Percentiles rank a stretch among this genome's conserved stretches.
These are phyloP conservation scores for Pedetes capensis DNA, from an alignment of 2,113 vertebrate species.

Conservation along the genomic window DNA sequence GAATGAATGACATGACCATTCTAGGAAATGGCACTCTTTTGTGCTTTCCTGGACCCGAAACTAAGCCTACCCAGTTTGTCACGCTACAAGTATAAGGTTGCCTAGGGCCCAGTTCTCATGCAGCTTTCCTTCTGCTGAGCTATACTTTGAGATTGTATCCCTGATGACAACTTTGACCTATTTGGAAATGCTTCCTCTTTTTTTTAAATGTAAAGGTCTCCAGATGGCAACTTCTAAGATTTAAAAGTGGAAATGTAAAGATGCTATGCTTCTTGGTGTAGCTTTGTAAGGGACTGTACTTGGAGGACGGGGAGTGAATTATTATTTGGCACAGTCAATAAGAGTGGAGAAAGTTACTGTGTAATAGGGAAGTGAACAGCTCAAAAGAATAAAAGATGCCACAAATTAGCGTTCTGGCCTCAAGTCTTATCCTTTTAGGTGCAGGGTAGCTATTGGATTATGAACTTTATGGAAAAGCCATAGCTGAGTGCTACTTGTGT, in stretches of 20 bases:
- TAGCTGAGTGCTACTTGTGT: background rate
- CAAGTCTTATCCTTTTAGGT: background rate
- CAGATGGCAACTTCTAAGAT: conserved; percentile 32
- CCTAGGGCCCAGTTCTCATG: background rate
- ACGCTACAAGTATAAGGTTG: background rate
- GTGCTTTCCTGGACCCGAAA: background rate
- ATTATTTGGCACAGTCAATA: background rate
- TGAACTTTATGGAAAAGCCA: conserved; percentile 10
- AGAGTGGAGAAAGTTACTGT: conserved; percentile 42
- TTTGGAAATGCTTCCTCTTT: conserved; percentile 14
- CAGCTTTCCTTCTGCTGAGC: background rate
- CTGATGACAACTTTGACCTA: conserved; percentile 40
- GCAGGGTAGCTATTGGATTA: background rate
- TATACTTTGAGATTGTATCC: conserved; percentile 35
- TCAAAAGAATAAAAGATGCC: background rate
- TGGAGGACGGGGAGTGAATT: background rate
- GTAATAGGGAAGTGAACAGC: background rate
- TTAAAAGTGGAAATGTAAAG: conserved; percentile 20
- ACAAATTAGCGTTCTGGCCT: background rate
- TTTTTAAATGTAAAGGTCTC: background rate
- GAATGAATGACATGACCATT: background rate
- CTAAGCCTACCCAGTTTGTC: background rate
- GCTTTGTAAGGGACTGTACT: background rate
- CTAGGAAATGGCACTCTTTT: conserved; percentile 3
- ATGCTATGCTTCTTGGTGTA: background rate